Evolutionary conservation across 1,140 invertebrate genomes (phyloP), one percentile per base, ranked within the genome.

Genomic region (Ceratoteleas bidentatus): DNA sequence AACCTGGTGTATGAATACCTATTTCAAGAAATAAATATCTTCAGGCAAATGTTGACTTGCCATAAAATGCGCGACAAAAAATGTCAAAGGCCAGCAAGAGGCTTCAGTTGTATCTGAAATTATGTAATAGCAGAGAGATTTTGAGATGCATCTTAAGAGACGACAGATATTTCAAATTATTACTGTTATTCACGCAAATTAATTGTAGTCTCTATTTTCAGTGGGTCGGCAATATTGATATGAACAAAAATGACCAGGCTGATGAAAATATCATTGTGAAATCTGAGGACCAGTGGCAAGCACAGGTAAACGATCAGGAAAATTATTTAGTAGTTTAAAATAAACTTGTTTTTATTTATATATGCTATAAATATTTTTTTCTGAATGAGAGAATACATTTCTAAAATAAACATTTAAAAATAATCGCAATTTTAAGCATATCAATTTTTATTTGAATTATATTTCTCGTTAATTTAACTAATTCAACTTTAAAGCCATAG

Each of bases 141-240:
- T 24, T 24, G 24, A 24, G 24, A 24, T 24, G 24, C 24, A 24
- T 24, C 24, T 24, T 24, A 24, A 24, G 24, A 24, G 24, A 24
- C 4, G 1, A 24, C 24, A 24, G 24, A 43, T 43, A 43, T 43
- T 43, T 49, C 13, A 49, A 2, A 40, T 40, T 40, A 40, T 11
- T 6, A 40, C 8, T 6, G 2, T 40, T 40, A 11, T 40, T 10
- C 38, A 40, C 24, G 6, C 2, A 52, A 50, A 43, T 70, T 60
- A 38, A 64, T 11, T 66, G 56, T 13, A 70, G 34, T 84, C 85
- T 92, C 93, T 43, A 24, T 60, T 70, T 78, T 82, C 81, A 97
- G 96, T 99, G 98, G 98, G 98, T 99, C 65, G 96, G 96, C 7
- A 98, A 95, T 76, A 96, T 99, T 88, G 99, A 99, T 92, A 92